Evolutionary conservation across 37 sponge, comb jelly and placozoan genomes (phyloP).

Genomic region (Sycon ciliatum): DNA sequence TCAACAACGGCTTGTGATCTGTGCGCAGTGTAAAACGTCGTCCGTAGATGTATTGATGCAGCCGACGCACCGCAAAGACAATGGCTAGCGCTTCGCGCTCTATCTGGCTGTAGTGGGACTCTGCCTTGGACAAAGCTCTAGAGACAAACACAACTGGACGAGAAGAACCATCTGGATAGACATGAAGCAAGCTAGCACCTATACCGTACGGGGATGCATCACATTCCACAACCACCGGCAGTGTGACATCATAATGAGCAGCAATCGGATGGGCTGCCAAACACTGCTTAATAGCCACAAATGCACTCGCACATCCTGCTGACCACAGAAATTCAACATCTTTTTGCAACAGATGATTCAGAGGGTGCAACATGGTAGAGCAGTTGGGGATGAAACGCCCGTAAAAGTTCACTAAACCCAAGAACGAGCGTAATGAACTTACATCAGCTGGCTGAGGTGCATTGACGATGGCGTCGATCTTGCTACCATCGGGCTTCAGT

Average conservation of each 20-base stretch:
- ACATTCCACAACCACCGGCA: conserved; percentile 37
- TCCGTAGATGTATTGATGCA: conserved; percentile 25
- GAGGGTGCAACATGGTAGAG: conserved; percentile 12
- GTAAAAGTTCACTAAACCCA: conserved; percentile 32
- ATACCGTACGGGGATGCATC: conserved; percentile 38
- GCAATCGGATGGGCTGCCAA: conserved; percentile 2
- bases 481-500: conserved; percentile 5
- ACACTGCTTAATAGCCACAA: conserved; percentile 23
- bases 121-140: conserved; percentile 22
- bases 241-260: conserved; percentile 18
- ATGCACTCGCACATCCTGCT: conserved; percentile 18
- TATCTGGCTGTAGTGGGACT: conserved; percentile 24
- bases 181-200: conserved; percentile 32
- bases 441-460: neutral
- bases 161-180: conserved; percentile 15
- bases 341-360: conserved; percentile 31
- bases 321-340: conserved; percentile 33
- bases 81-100: conserved; percentile 26
- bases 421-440: conserved; percentile 27
- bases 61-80: conserved; percentile 14
- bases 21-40: neutral
- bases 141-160: conserved; percentile 27
- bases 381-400: conserved; percentile 17
- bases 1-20: conserved; percentile 30
- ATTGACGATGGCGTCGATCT: conserved; percentile 20